Evolutionary conservation across 2,113 vertebrate genomes (phyloP).

Genomic region (Stegastes partitus): DNA sequence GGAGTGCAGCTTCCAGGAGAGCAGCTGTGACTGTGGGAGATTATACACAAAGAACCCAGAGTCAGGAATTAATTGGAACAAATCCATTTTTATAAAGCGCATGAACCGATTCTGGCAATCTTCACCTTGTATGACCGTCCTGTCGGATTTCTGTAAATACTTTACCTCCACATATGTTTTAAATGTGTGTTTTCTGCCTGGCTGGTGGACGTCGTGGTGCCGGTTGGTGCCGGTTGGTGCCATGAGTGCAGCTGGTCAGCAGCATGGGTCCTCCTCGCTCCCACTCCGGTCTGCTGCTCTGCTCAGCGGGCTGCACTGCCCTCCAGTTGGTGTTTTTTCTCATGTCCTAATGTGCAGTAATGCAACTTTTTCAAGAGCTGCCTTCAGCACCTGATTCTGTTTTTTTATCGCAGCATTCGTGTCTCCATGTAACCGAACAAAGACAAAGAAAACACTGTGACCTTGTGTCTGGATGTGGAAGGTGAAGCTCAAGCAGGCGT

Average conservation of each 20-base stretch:
- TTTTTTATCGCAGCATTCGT: no score
- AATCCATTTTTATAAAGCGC: no score
- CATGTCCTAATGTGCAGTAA: no score
- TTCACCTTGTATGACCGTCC: neutral
- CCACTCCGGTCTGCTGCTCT: no score
- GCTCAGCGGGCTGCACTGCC: no score
- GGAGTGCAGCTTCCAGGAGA: neutral
- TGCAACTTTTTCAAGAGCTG: no score
- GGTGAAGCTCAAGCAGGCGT: neutral
- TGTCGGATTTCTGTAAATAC: neutral
- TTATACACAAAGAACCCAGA: neutral
- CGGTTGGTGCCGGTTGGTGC: constrained; percentile 14
- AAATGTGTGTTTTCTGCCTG: neutral
- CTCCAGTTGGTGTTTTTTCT: no score
- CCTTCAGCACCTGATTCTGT: no score
- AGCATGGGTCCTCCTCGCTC: constrained; percentile 36
- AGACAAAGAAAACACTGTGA: neutral
- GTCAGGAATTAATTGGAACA: neutral
- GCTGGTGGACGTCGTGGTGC: constrained; percentile 12
- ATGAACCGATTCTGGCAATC: neutral
- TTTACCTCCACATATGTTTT: neutral
- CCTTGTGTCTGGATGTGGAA: neutral
- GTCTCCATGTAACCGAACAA: neutral
- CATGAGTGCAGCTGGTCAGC: constrained; percentile 37
- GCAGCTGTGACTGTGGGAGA: neutral